Evolutionary conservation across 2,113 vertebrate genomes (phyloP).

Genomic region (Osmerus eperlanus): DNA sequence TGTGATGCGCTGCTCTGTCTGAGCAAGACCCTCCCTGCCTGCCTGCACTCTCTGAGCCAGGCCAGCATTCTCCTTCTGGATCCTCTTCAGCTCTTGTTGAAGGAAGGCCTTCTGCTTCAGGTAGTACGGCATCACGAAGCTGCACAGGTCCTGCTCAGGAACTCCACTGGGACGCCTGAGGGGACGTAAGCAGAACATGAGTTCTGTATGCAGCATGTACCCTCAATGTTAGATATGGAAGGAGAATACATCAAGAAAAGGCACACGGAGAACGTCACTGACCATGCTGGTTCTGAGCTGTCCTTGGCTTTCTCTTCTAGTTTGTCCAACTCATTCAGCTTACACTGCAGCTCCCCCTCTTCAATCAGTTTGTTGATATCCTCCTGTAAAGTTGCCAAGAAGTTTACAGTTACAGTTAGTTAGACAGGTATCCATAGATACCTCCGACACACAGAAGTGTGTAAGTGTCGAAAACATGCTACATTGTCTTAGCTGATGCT

Average conservation of each 20-base stretch:
- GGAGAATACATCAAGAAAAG: not conserved
- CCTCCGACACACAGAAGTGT: not conserved
- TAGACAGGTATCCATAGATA: not conserved
- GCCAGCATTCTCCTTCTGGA: constrained; percentile 63
- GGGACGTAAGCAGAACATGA: not conserved
- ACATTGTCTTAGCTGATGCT: constrained; percentile 6
- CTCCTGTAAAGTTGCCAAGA: constrained; percentile 50
- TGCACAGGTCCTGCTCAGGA: constrained; percentile 73
- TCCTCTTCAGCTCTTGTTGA: constrained; percentile 63
- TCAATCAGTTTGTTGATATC: constrained; percentile 68
- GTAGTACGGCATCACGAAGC: constrained; percentile 69
- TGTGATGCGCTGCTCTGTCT: constrained; percentile 61
- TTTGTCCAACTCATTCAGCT: constrained; percentile 70
- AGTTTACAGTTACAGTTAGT: not conserved
- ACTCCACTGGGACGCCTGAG: constrained; percentile 70
- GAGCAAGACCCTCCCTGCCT: constrained; percentile 60
- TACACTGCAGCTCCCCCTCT: constrained; percentile 66
- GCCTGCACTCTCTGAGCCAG: constrained; percentile 63
- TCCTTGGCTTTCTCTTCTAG: constrained; percentile 61
- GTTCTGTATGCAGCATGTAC: not conserved
- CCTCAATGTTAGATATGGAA: no score
- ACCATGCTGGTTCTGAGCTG: constrained; percentile 65
- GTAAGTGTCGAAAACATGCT: not conserved
- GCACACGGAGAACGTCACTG: constrained; percentile 15
- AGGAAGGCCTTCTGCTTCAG: constrained; percentile 69